A percentile compares a stretch with the other conserved stretches of the same genome.
phyloP scores from a whole-genome alignment of 2,888 invertebrate species.

The Drosophila nr. fundita region DNA sequence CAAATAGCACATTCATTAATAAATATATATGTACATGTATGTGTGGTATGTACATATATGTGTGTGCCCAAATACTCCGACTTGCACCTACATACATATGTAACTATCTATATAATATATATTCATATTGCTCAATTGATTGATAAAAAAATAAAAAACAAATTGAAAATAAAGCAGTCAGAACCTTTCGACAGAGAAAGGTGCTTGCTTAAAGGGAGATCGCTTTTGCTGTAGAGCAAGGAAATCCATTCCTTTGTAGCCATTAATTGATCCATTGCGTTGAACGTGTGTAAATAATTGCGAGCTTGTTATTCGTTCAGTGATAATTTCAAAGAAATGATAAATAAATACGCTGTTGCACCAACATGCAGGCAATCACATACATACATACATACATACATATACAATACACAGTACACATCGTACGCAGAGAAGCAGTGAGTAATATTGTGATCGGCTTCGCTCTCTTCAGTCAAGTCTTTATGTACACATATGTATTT shows the following conservation, averaged over 20 bases:
- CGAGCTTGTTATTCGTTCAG: neutral
- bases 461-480: neutral
- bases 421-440: neutral
- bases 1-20: neutral
- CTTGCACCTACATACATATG: neutral
- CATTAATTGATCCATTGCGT: neutral
- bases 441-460: neutral
- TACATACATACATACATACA: neutral
- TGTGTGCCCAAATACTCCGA: neutral
- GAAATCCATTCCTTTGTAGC: neutral
- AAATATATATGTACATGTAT: neutral
- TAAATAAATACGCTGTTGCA: neutral
- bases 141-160: neutral
- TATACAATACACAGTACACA: no score
- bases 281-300: neutral
- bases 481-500: neutral
- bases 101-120: no score
- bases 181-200: no score
- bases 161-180: neutral
- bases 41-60: neutral
- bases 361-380: neutral
- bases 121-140: neutral
- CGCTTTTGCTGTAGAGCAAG: neutral
- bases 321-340: neutral
- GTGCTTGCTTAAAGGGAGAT: neutral